phyloP scores from a whole-genome alignment of 2,113 vertebrate genomes.

The Vidua macroura region DNA sequence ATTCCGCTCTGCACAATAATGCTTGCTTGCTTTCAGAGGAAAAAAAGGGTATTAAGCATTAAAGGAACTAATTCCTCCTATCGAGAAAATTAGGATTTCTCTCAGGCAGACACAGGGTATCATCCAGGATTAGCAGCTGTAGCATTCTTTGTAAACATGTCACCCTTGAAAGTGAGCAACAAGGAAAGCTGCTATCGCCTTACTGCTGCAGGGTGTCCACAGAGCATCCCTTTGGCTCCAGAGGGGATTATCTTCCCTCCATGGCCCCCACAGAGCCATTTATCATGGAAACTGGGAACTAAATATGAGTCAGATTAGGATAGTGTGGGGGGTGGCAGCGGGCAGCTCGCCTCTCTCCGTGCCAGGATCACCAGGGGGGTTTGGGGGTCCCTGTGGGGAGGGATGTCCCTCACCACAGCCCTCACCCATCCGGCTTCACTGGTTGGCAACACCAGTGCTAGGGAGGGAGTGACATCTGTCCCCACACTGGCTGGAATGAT shows the following conservation, averaged over 20 bases:
- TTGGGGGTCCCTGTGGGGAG: background rate
- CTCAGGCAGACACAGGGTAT: conserved; percentile 57
- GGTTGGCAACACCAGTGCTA: background rate
- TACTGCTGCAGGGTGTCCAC: conserved; percentile 20
- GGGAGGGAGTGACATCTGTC: background rate
- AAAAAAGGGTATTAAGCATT: conserved; percentile 47
- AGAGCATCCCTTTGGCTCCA: conserved; percentile 1
- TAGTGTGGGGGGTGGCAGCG: fast-evolving
- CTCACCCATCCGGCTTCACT: background rate
- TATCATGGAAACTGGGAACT: background rate
- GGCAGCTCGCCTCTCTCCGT: background rate
- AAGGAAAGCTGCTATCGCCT: conserved; percentile 34
- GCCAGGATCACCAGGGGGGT: background rate
- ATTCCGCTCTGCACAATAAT: conserved; percentile 54
- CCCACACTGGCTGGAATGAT: background rate
- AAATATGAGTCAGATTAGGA: background rate
- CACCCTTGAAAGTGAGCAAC: conserved; percentile 58
- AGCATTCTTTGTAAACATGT: conserved; percentile 65
- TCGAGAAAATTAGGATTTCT: conserved; percentile 58
- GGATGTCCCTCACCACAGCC: background rate
- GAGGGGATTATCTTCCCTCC: conserved; percentile 15
- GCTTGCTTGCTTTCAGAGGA: conserved; percentile 36
- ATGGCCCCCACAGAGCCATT: background rate
- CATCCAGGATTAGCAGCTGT: conserved; percentile 59
- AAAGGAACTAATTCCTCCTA: conserved; percentile 59